Evolutionary conservation across 2,888 invertebrate species (phyloP).

Genomic region (Timema cristinae): DNA sequence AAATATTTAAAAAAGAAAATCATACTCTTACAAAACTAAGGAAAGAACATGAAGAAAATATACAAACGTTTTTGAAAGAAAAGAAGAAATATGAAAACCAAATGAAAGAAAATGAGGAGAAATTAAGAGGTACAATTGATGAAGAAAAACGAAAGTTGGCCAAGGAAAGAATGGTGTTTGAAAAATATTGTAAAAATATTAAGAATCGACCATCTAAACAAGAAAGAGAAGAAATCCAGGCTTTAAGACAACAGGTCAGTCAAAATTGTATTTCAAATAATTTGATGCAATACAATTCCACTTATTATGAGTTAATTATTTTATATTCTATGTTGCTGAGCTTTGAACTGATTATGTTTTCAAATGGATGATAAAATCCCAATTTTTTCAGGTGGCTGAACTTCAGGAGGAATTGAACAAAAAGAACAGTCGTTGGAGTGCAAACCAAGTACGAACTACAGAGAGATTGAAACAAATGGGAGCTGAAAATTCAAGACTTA

Average conservation of each 20-base stretch:
- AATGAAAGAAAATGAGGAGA: constrained; percentile 58
- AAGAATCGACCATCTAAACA: constrained; percentile 62
- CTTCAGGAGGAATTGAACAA: constrained; percentile 63
- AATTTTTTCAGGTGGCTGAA: constrained; percentile 46
- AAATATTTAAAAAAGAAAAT: constrained; percentile 53
- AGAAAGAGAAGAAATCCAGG: constrained; percentile 65
- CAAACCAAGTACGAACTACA: constrained; percentile 66
- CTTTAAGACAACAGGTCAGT: constrained; percentile 55
- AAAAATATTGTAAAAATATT: constrained; percentile 63
- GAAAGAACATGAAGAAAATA: constrained; percentile 47
- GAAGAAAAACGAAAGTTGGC: constrained; percentile 65
- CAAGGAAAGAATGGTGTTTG: constrained; percentile 54
- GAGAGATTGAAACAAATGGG: constrained; percentile 70
- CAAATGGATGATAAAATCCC: no score
- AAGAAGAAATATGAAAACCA: constrained; percentile 48
- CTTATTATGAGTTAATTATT: no score
- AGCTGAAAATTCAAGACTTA: constrained; percentile 62
- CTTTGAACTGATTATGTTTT: no score
- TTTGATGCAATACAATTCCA: no score
- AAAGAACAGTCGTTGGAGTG: constrained; percentile 70
- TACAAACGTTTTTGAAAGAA: constrained; percentile 56
- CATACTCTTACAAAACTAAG: constrained; percentile 44
- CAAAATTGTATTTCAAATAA: background rate
- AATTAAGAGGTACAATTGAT: constrained; percentile 60
- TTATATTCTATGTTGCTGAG: no score